phyloP scores from a whole-genome alignment of 2,888 invertebrate species.

The Drosophila kokeensis region DNA sequence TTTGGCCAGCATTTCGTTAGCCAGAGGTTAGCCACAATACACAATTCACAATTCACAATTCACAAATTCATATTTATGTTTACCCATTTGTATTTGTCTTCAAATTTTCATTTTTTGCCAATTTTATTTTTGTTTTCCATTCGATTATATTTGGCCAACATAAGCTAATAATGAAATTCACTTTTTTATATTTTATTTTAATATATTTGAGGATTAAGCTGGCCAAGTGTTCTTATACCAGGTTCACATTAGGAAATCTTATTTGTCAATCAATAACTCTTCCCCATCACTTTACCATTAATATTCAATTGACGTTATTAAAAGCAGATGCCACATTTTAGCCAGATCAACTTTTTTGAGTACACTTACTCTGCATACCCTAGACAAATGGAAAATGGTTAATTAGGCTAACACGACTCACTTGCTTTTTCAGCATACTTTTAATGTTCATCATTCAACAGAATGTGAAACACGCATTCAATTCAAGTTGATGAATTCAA shows the following conservation, averaged over 20 bases:
- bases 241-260: no score
- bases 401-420: neutral
- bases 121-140: neutral
- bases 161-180: neutral
- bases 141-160: neutral
- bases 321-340: neutral
- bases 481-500: neutral
- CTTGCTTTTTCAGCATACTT: neutral
- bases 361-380: neutral
- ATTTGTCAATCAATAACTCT: neutral
- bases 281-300: neutral
- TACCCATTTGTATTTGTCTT: conserved; percentile 32
- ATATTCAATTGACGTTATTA: neutral
- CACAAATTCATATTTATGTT: conserved; percentile 17
- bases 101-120: neutral
- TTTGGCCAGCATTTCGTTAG: conserved; percentile 26
- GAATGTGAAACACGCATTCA: neutral
- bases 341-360: neutral
- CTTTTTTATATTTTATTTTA: neutral
- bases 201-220: neutral
- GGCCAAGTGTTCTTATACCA: neutral
- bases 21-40: conserved; percentile 5
- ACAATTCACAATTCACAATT: conserved; percentile 5
- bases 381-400: neutral
- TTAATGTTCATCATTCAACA: neutral